These are phyloP conservation scores for Hassar affinis DNA, from an alignment of 2,113 vertebrate genomes.

Conservation along the genomic window DNA sequence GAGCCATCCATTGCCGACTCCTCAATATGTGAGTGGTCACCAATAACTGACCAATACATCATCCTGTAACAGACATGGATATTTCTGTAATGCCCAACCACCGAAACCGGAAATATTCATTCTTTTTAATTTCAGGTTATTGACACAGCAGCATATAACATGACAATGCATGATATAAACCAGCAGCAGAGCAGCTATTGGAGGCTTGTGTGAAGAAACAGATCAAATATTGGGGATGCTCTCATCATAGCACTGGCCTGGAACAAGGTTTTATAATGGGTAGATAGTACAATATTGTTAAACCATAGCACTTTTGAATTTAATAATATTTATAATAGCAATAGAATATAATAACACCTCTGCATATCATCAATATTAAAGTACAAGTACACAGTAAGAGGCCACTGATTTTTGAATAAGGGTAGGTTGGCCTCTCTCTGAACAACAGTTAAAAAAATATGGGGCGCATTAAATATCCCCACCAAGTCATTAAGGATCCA, in stretches of 20 bases:
- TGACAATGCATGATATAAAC: not conserved
- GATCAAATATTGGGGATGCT: not conserved
- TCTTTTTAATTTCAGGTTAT: not conserved
- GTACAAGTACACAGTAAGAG: not conserved
- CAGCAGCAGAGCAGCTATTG: not conserved
- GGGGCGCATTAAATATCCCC: not conserved
- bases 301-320: not conserved
- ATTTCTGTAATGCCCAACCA: not conserved
- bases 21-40: slow-evolving; percentile 93
- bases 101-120: not conserved
- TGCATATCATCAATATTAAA: not conserved
- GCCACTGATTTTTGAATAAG: not conserved
- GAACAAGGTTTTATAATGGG: not conserved
- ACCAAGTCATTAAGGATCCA: not conserved
- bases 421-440: not conserved
- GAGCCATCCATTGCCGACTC: slow-evolving; percentile 96
- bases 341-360: not conserved
- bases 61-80: slow-evolving; percentile 73
- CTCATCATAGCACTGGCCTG: not conserved
- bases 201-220: not conserved
- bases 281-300: not conserved
- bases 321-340: no score
- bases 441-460: not conserved
- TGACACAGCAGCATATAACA: not conserved
- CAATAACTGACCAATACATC: slow-evolving; percentile 99